A percentile compares a stretch with the other conserved stretches of the same genome.
Evolutionary conservation across 2,888 invertebrate genomes (phyloP).

Genomic region (Plebejus argus): DNA sequence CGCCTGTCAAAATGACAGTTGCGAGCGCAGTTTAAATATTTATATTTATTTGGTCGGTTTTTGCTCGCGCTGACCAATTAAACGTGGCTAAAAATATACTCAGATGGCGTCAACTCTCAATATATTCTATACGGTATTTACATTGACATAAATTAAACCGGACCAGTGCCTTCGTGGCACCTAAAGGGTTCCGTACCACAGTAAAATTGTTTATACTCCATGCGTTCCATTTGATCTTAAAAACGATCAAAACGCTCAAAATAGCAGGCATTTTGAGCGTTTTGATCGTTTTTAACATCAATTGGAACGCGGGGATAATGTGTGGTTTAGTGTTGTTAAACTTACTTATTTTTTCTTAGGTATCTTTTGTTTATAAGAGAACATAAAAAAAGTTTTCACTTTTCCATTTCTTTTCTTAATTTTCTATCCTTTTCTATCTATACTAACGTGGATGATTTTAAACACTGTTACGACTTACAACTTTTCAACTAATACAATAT

Average conservation of each 20-base stretch:
- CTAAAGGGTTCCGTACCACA: not conserved
- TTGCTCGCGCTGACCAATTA: slow-evolving; percentile 2
- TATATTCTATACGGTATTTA: slow-evolving; percentile 3
- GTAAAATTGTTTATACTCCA: not conserved
- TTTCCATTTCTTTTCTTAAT: not conserved
- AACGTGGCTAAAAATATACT: slow-evolving; percentile 10
- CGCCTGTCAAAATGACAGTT: not conserved
- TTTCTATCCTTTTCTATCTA: not conserved
- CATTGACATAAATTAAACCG: slow-evolving; percentile 19
- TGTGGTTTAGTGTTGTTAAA: not conserved
- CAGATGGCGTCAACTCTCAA: slow-evolving; percentile 20
- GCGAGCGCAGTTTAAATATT: slow-evolving; percentile 3
- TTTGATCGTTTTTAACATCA: too few species aligned
- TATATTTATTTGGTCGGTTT: slow-evolving; percentile 8
- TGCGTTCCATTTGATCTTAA: too few species aligned
- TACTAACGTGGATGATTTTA: not conserved
- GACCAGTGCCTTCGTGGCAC: not conserved
- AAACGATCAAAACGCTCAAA: too few species aligned
- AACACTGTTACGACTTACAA: not conserved
- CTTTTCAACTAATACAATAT: not conserved
- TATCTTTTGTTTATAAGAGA: not conserved
- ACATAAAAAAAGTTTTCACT: not conserved
- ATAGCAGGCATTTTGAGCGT: too few species aligned
- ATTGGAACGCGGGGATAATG: too few species aligned
- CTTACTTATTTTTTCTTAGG: not conserved